Conservation (phyloP, 2,888 invertebrate genomes). For the Sipha maydis region DNA sequence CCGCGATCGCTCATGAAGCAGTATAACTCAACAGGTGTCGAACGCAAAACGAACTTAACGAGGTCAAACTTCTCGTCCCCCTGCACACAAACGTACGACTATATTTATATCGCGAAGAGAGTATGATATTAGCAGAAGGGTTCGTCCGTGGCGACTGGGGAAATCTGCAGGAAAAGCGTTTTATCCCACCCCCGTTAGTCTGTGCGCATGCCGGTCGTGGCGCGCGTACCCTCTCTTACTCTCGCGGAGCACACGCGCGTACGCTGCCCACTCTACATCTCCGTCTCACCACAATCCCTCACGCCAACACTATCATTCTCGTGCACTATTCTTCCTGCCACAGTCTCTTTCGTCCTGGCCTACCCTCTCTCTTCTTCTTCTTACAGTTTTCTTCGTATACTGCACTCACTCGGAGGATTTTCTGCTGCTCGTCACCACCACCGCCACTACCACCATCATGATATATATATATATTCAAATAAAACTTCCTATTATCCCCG, state of each 20-base stretch:
- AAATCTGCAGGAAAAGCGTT: slow-evolving; percentile 57
- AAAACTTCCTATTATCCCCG: neutral
- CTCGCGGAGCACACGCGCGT: neutral
- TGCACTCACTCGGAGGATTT: neutral
- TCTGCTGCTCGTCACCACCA: neutral
- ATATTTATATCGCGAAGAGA: neutral
- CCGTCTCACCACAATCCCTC: neutral
- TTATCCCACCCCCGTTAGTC: slow-evolving; percentile 32
- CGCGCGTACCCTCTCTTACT: neutral
- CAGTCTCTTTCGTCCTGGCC: no score
- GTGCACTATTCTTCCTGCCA: neutral
- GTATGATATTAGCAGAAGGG: slow-evolving; percentile 36
- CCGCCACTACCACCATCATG: no score
- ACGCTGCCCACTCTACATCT: neutral
- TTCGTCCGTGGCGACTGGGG: slow-evolving; percentile 50
- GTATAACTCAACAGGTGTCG: slow-evolving; percentile 51
- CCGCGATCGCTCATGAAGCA: slow-evolving; percentile 5
- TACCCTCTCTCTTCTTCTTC: neutral
- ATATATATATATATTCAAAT: neutral
- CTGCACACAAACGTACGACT: neutral
- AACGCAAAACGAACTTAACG: slow-evolving; percentile 15
- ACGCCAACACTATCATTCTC: neutral
- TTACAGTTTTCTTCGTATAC: neutral
- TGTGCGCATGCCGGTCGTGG: slow-evolving; percentile 54
- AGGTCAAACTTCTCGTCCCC: slow-evolving; percentile 46